Evolutionary conservation across 2,113 vertebrate species (phyloP).

Genomic region (Gasterosteus aculeatus): DNA sequence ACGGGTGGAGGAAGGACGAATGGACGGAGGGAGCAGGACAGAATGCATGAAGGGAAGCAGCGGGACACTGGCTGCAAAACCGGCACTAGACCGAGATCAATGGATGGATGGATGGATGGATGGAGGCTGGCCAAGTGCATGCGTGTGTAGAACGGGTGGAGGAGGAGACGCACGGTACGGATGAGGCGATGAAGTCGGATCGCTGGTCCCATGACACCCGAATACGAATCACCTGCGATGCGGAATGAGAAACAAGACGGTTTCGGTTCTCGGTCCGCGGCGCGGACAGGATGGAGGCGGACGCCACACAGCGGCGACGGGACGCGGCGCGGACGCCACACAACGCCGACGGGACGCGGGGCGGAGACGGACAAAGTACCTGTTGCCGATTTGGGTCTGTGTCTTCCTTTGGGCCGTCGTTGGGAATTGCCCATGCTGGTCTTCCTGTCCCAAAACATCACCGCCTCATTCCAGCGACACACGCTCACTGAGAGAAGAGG

Average conservation of each 20-base stretch:
- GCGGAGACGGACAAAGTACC: constrained; percentile 62
- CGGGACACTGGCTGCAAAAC: not conserved
- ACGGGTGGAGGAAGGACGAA: not conserved
- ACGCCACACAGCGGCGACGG: too few species aligned
- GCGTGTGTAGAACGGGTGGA: not conserved
- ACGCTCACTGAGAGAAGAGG: constrained; percentile 51
- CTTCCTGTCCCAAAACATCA: constrained; percentile 87
- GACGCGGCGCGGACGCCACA: too few species aligned
- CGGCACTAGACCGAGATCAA: not conserved
- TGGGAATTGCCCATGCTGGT: constrained; percentile 83
- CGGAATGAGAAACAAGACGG: too few species aligned
- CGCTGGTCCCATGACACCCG: too few species aligned
- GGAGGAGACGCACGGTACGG: not conserved
- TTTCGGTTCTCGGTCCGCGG: too few species aligned
- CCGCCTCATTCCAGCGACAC: constrained; percentile 77
- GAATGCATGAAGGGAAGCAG: not conserved
- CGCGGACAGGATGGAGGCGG: not conserved
- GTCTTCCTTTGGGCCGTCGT: constrained; percentile 82
- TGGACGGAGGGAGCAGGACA: not conserved
- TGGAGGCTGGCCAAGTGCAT: not conserved
- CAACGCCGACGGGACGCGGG: too few species aligned
- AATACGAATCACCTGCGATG: too few species aligned
- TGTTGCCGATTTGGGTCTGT: constrained; percentile 83
- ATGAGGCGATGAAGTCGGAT: not conserved
- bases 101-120: not conserved